These are phyloP conservation scores for Drosophila leonis DNA, from an alignment of 2,888 invertebrate species.

Conservation along the genomic window DNA sequence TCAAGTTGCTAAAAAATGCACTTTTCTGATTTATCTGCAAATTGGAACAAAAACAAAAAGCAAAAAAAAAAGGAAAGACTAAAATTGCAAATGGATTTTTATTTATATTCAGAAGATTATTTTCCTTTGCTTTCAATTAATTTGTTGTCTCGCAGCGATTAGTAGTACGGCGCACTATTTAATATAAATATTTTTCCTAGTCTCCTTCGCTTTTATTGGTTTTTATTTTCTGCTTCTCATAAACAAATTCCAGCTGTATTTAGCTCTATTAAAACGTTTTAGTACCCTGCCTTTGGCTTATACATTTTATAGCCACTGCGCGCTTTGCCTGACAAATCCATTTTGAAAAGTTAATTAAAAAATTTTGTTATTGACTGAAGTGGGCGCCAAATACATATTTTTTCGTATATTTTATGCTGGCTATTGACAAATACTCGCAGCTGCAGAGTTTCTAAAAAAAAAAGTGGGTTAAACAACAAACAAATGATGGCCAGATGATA, in stretches of 20 bases:
- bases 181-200: slow-evolving; percentile 4
- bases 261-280: slow-evolving; percentile 4
- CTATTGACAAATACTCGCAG: slow-evolving; percentile 15
- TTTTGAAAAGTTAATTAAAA: slow-evolving; percentile 42
- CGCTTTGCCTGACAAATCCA: slow-evolving; percentile 9
- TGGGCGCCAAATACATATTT: slow-evolving; percentile 2
- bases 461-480: not conserved
- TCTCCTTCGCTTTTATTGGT: not conserved
- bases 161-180: not conserved
- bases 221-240: not conserved
- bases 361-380: slow-evolving; percentile 28
- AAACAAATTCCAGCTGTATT: not conserved
- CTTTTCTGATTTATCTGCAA: slow-evolving; percentile 11
- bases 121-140: slow-evolving; percentile 5
- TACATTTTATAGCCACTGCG: not conserved
- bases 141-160: not conserved
- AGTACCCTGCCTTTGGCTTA: not conserved
- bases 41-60: not conserved
- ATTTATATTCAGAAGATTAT: not conserved
- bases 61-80: no score
- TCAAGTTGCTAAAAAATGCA: slow-evolving; percentile 9
- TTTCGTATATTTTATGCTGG: not conserved
- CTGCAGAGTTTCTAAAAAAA: not conserved
- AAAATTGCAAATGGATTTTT: slow-evolving; percentile 7
- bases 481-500: not conserved